These are phyloP conservation scores for Chaetura pelagica DNA, from an alignment of 2,113 vertebrate genomes.

Conservation along the genomic window DNA sequence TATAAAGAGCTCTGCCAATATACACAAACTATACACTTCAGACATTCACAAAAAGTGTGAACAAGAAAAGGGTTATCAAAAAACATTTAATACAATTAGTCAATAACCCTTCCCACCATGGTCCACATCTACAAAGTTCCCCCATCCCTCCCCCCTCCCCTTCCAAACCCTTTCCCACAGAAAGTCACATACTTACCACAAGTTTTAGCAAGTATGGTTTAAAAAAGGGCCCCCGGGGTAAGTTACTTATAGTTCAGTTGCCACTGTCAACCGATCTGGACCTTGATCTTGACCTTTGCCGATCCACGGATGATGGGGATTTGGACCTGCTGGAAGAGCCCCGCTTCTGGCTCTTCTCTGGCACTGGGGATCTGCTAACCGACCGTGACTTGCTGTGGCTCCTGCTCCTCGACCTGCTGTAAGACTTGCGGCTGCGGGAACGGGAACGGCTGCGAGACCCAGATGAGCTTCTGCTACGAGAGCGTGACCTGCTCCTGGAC, in stretches of 20 bases:
- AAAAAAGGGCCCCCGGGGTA: slow-evolving; percentile 71
- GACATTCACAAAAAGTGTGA: slow-evolving; percentile 83
- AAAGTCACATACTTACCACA: slow-evolving; percentile 83
- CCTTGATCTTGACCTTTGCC: slow-evolving; percentile 83
- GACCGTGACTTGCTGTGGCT: slow-evolving; percentile 85
- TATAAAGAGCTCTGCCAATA: slow-evolving; percentile 83
- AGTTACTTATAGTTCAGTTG: slow-evolving; percentile 84
- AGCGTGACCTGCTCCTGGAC: slow-evolving; percentile 91
- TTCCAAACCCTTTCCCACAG: slow-evolving; percentile 66
- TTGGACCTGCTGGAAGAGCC: slow-evolving; percentile 83
- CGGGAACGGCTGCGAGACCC: slow-evolving; percentile 88
- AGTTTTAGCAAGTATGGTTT: slow-evolving; percentile 83
- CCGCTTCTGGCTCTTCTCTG: slow-evolving; percentile 85
- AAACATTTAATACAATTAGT: slow-evolving; percentile 84
- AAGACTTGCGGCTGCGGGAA: slow-evolving; percentile 87
- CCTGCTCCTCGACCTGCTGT: slow-evolving; percentile 85
- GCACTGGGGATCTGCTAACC: slow-evolving; percentile 83
- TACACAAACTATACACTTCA: slow-evolving; percentile 84
- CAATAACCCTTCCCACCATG: slow-evolving; percentile 75
- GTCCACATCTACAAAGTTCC: slow-evolving; percentile 82
- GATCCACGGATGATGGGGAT: slow-evolving; percentile 82
- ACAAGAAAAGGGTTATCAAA: slow-evolving; percentile 83
- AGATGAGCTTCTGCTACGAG: slow-evolving; percentile 88
- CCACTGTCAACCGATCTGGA: slow-evolving; percentile 90
- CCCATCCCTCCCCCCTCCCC: slow-evolving; percentile 30